Evolutionary conservation across 2,113 vertebrate genomes (phyloP).

Genomic region (Vimba vimba): DNA sequence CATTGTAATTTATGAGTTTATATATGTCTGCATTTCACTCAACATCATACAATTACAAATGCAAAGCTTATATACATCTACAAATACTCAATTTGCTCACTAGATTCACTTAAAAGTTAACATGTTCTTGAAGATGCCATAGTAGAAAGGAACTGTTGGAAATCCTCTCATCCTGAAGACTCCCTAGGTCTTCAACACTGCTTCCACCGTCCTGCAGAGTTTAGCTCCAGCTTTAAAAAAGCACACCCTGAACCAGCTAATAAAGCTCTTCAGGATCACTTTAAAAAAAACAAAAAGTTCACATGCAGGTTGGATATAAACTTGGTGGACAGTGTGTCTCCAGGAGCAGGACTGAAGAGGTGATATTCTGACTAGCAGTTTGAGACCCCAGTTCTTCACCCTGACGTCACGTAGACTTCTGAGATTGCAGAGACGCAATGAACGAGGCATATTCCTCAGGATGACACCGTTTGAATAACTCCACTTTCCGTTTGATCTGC

Average conservation of each 20-base stretch:
- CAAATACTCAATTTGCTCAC: not conserved
- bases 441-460: constrained; percentile 80
- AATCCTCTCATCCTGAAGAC: not conserved
- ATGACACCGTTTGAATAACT: constrained; percentile 87
- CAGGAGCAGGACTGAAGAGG: too few species aligned
- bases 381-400: not conserved
- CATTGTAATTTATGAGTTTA: not conserved
- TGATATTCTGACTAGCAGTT: not conserved
- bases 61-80: not conserved
- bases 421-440: constrained; percentile 69
- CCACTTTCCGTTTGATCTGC: constrained; percentile 91
- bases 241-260: not conserved
- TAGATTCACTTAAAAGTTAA: not conserved
- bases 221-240: too few species aligned
- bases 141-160: not conserved
- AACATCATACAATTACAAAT: not conserved
- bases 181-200: not conserved
- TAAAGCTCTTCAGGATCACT: too few species aligned
- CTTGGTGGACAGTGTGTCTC: too few species aligned
- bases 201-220: too few species aligned
- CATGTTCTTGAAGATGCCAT: not conserved
- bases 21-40: not conserved
- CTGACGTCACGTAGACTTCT: constrained; percentile 61
- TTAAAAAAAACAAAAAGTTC: too few species aligned
- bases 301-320: too few species aligned